These are phyloP conservation scores for Pyralis farinalis DNA, from an alignment of 2,888 invertebrate genomes.

Conservation along the genomic window DNA sequence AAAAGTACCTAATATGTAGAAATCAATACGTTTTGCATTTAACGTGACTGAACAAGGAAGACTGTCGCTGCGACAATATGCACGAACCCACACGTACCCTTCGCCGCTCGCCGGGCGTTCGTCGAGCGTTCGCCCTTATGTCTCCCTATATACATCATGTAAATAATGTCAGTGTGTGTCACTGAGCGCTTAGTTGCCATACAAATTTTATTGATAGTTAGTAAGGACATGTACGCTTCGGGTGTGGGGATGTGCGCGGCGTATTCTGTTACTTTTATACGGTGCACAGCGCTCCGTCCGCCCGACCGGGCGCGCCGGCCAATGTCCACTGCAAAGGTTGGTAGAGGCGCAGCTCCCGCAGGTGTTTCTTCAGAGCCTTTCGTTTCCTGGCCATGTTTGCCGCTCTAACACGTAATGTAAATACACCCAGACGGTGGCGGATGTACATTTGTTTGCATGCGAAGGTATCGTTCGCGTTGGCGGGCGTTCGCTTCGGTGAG, in stretches of 20 bases:
- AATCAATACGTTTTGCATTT: constrained; percentile 50
- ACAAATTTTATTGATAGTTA: constrained; percentile 72
- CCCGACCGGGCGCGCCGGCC: no score
- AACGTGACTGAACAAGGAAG: constrained; percentile 60
- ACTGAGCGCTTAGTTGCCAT: constrained; percentile 79
- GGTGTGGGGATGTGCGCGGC: constrained; percentile 31
- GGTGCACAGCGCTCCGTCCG: no score
- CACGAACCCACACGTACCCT: constrained; percentile 17
- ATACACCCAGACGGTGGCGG: constrained; percentile 42
- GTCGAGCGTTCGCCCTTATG: constrained; percentile 7
- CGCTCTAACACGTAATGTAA: constrained; percentile 40
- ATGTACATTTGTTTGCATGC: constrained; percentile 39
- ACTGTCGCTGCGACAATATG: constrained; percentile 63
- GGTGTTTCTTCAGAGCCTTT: constrained; percentile 22
- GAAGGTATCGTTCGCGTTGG: constrained; percentile 27
- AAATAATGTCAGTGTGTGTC: constrained; percentile 67
- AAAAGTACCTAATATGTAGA: constrained; percentile 47
- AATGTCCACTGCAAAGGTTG: neutral
- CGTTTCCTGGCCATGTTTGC: constrained; percentile 21
- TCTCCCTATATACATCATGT: constrained; percentile 50
- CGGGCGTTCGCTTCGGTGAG: constrained; percentile 48
- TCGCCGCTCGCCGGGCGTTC: neutral
- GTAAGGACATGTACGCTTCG: constrained; percentile 51
- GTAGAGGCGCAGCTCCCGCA: constrained; percentile 23
- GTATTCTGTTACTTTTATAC: constrained; percentile 7